These are phyloP conservation scores for Diarsia rubi DNA, from an alignment of 2,888 invertebrate species.

Conservation along the genomic window DNA sequence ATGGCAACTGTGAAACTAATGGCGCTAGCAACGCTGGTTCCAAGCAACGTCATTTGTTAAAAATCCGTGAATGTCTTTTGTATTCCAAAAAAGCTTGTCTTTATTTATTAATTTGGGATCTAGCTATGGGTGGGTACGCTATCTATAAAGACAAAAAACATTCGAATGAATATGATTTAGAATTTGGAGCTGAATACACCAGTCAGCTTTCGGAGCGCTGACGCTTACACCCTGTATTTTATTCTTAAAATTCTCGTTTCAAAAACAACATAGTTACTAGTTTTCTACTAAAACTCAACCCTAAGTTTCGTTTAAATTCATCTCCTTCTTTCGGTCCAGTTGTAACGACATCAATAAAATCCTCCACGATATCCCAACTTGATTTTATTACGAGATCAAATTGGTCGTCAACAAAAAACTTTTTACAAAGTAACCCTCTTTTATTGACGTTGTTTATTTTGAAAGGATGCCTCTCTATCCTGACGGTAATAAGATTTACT, in stretches of 20 bases:
- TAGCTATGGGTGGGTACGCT: background rate
- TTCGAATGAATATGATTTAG: too few relatives aligned
- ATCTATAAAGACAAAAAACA: background rate
- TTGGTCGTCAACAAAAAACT: slow-evolving; percentile 74
- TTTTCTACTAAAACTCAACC: slow-evolving; percentile 16
- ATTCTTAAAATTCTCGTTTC: background rate
- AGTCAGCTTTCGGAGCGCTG: too few relatives aligned
- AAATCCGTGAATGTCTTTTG: background rate
- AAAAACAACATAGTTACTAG: slow-evolving; percentile 6
- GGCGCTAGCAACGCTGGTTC: background rate
- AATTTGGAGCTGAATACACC: too few relatives aligned
- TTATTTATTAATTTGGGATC: background rate
- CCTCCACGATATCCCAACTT: slow-evolving; percentile 66
- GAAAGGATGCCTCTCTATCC: slow-evolving; percentile 74
- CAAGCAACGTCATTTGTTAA: background rate
- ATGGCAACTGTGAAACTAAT: background rate
- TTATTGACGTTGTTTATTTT: slow-evolving; percentile 78
- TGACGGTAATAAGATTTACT: slow-evolving; percentile 77
- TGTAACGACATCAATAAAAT: slow-evolving; percentile 68
- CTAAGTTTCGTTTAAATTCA: slow-evolving; percentile 46
- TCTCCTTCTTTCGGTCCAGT: slow-evolving; percentile 33
- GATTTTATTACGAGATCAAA: slow-evolving; percentile 77
- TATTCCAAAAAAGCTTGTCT: background rate
- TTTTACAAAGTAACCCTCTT: slow-evolving; percentile 74
- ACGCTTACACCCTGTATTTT: too few relatives aligned